These are phyloP conservation scores for Lordiphosa andalusiaca DNA, from an alignment of 2,888 invertebrate genomes.

Conservation along the genomic window DNA sequence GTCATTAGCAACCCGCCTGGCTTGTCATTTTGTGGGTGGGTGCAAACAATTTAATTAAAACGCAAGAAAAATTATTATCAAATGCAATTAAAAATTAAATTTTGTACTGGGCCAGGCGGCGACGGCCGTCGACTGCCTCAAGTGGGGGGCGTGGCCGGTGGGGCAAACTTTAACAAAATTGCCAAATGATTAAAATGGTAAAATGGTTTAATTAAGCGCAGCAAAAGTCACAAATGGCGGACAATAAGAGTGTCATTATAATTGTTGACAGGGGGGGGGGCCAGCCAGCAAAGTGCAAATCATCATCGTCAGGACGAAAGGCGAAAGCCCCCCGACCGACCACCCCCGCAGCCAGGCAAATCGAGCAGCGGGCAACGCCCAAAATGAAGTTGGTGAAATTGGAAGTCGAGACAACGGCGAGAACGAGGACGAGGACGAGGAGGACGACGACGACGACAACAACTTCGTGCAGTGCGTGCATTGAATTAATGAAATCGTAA, in stretches of 20 bases:
- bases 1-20: slow-evolving; percentile 10
- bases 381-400: slow-evolving; percentile 28
- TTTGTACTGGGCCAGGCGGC: slow-evolving; percentile 51
- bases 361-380: slow-evolving; percentile 45
- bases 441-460: slow-evolving; percentile 16
- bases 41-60: slow-evolving; percentile 66
- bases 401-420: slow-evolving; percentile 7
- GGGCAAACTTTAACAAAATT: slow-evolving; percentile 46
- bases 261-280: slow-evolving; percentile 42
- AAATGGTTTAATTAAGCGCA: slow-evolving; percentile 71
- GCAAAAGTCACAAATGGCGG: slow-evolving; percentile 55
- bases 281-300: slow-evolving; percentile 47
- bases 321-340: slow-evolving; percentile 5
- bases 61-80: slow-evolving; percentile 44
- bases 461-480: slow-evolving; percentile 57
- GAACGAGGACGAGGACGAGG: not conserved
- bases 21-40: slow-evolving; percentile 34
- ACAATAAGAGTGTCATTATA: slow-evolving; percentile 69
- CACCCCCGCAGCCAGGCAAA: slow-evolving; percentile 2
- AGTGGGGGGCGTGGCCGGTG: slow-evolving; percentile 8
- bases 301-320: slow-evolving; percentile 23
- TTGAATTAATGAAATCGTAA: slow-evolving; percentile 60
- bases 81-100: slow-evolving; percentile 71
- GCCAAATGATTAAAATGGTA: slow-evolving; percentile 53
- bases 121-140: slow-evolving; percentile 18